Evolutionary conservation across 2,888 invertebrate genomes (phyloP), one percentile per base, ranked within the genome.

Genomic region (Thera britannica): DNA sequence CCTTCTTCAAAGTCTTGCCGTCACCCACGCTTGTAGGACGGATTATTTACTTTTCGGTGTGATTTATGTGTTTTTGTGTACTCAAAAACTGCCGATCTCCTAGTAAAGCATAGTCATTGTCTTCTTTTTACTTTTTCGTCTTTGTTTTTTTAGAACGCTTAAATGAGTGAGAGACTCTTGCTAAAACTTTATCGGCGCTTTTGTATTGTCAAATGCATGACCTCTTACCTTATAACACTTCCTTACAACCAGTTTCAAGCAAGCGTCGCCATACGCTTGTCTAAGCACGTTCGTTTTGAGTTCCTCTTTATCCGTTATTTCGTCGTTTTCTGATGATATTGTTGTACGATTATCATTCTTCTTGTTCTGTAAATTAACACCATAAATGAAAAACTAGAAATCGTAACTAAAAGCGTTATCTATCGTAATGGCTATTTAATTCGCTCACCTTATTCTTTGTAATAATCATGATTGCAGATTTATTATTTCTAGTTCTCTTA

Each of bases 231-330:
- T 82, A 34, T 75, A 81, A 74, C 91, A 91, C 75, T 88, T 90
- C 58, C 72, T 83, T 1, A 90, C 58, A 1, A 89, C 86, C 0
- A 88, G 68, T 75, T 83, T 87, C 49, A 84, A 64, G 48, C 91
- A 91, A 0, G 86, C 85, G 4, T 87, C 85, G 0, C 87, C 89
- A 46, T 90, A 90, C 0, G 85, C 86, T 59, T 82, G 62, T 34
- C 90, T 76, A 0, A 90, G 74, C 49, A 83, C 72, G 11, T 62
- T 77, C 0, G 79, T 78, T 64, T 81, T 76, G 7, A 79, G 73
- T 2, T 80, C 58, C 5, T 83, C 81, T 52, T 79, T 79, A 2
- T 57, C 63, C 2, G 79, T 67, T 4, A 35, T 67, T 44, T 65
- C 68, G 0, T 66, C 68, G 0, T 78, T 75, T 9, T 62, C 46